Evolutionary conservation across 2,888 invertebrate genomes (phyloP).

Genomic region (Malacosoma neustria): DNA sequence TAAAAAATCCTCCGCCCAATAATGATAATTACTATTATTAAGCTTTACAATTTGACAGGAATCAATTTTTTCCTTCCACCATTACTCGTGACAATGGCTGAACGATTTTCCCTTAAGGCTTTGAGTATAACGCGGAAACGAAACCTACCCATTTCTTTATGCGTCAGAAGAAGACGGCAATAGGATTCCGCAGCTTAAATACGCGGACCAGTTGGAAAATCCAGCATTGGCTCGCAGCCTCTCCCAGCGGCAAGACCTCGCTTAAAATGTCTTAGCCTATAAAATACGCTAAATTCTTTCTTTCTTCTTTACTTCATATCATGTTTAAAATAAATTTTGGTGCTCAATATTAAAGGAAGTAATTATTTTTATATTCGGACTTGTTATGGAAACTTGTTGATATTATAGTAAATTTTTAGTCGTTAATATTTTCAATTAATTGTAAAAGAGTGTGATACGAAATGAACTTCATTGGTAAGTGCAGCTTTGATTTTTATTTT

Average conservation of each 20-base stretch:
- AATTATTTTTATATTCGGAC: conserved; percentile 53
- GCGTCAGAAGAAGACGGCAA: conserved; percentile 21
- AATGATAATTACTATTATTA: conserved; percentile 62
- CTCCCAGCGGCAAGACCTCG: conserved; percentile 37
- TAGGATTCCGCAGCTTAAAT: conserved; percentile 35
- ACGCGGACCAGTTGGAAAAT: conserved; percentile 15
- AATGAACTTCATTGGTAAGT: conserved; percentile 70
- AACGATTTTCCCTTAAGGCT: conserved; percentile 55
- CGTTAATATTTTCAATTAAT: conserved; percentile 23
- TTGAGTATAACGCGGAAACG: conserved; percentile 39
- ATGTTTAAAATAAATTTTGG: conserved; percentile 61
- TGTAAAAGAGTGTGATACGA: conserved; percentile 33
- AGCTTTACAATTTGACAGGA: conserved; percentile 56
- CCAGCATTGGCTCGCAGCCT: conserved; percentile 50
- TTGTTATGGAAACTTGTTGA: conserved; percentile 52
- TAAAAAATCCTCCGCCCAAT: conserved; percentile 24
- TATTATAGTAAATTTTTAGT: conserved; percentile 29
- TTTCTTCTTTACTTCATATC: conserved; percentile 55
- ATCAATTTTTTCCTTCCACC: conserved; percentile 58
- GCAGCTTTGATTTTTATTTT: too few species aligned
- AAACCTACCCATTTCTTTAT: conserved; percentile 10
- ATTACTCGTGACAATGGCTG: conserved; percentile 62
- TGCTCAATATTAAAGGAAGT: conserved; percentile 57
- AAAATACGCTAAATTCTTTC: conserved; percentile 22
- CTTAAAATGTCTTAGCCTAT: conserved; percentile 45